Base-by-base conservation (phyloP, 2,113 vertebrate species). In the Phalacrocorax carbo region DNA sequence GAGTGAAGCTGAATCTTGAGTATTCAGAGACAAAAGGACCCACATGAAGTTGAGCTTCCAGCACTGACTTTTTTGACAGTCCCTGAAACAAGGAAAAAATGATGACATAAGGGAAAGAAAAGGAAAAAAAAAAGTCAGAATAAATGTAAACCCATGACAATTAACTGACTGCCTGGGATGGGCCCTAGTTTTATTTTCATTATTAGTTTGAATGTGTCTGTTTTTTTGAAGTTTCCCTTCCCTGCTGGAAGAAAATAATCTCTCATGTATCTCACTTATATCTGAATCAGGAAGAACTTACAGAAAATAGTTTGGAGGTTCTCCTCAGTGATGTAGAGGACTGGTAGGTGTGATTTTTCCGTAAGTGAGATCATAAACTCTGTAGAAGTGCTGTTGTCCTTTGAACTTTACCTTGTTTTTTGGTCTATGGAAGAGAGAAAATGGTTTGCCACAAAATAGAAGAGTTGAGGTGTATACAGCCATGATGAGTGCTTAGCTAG, bases 101-200 rank as follows among this genome's bases (percentile, higher is more conserved):
- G 22, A 68, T 22, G 26, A 64, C 5, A 30, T 61, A 66, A 58
- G 7, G 22, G 4, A n/a, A 40, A 57, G 19, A 14, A 8, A 3
- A 4, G 1, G 1, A 5, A 29, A 38, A 26, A 34, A n/a, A 49
- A 1, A 6, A 34, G 10, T 15, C 9, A 36, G 42, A 78, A 5
- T 70, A 75, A 62, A 46, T 38, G 27, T 85, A 69, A 79, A 70
- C 7, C 1, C n/a, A 23, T 10, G 82, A 16, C 8, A 66, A 55
- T 51, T 66, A 57, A 61, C 26, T 29, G 62, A n/a, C 15, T 5
- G 29, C 7, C 13, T 52, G 21, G 15, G 11, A 51, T 70, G 84
- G 76, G 29, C 58, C 30, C 34, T 58, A 72, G 20, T 66, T 52
- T 79, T 84, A 5, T 40, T 88, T 16, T 70, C 13, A 29, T 66